Base-by-base conservation (phyloP, 1,140 invertebrate species). In the Drosophila teissieri region DNA sequence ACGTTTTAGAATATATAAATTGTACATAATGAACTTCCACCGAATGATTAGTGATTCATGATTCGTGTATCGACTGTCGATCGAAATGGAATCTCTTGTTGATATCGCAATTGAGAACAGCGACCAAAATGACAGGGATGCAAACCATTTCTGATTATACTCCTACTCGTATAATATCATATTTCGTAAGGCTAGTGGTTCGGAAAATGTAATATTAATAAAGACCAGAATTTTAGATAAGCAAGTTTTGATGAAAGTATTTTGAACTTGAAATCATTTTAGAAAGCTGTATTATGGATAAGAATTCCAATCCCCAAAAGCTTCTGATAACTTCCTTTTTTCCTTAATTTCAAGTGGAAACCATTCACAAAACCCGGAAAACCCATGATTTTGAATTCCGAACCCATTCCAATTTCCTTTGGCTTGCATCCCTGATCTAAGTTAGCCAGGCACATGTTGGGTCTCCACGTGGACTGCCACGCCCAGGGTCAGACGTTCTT, bases 71-170 rank as follows among this genome's bases (percentile, higher is more conserved):
- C 74, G 83, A 82, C 64, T 86, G 83, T 83, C 36, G 54, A 76
- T 83, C 74, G 85, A 91, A 91, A 90, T 90, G 86, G 85, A 90
- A 85, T 82, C 73, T 79, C 70, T 91, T 91, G 83, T 91, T 91
- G 90, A 91, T 90, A 91, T 91, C 90, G 90, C 90, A 91, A 91
- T 89, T 89, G 85, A 90, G 62, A 83, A 91, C 85, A 91, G 80
- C 83, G 74, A 60, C 79, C 64, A 55, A 72, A 49, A 42, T 51
- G 37, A 15, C 64, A 65, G 46, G 58, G 61, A 68, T 68, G 64
- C 64, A 68, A 65, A 44, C 60, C 6, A 27, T 11, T 8, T 39
- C 3, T 15, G 19, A 17, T 34, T 51, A 12, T 39, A 64, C 19
- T 19, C 19, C 1, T 19, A 19, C 19, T 4, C 24, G 4, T 24